Evolutionary conservation across 2,888 invertebrate species (phyloP).

Genomic region (Phengaris alcon): DNA sequence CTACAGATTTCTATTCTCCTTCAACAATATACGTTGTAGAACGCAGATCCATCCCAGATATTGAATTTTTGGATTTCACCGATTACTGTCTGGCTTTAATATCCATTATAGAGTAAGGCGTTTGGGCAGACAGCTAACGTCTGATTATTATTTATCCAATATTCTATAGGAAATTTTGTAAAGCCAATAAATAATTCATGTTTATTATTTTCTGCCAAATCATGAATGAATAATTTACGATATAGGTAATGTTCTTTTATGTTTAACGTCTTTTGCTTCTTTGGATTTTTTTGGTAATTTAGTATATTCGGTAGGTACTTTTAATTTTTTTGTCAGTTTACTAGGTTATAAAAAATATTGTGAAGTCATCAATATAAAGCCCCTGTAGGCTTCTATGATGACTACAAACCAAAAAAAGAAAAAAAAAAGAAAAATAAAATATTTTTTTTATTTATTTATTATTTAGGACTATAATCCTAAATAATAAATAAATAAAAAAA

Average conservation of each 20-base stretch:
- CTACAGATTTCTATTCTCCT: neutral
- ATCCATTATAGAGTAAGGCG: neutral
- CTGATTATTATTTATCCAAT: slow-evolving; percentile 11
- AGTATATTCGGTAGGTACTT: no score
- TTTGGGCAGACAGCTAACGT: neutral
- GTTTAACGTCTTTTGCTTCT: neutral
- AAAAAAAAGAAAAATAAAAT: no score
- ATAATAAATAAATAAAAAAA: no score
- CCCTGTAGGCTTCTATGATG: no score
- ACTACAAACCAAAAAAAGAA: no score
- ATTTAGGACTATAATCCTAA: no score
- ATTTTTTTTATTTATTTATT: no score
- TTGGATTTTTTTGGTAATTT: neutral
- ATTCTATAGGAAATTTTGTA: neutral
- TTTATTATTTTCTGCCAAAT: neutral
- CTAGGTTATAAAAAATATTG: neutral
- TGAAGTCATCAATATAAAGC: no score
- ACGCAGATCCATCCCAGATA: slow-evolving; percentile 7
- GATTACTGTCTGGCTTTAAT: slow-evolving; percentile 16
- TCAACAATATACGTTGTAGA: slow-evolving; percentile 10
- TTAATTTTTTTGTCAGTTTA: neutral
- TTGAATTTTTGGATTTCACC: slow-evolving; percentile 22
- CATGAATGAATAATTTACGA: neutral
- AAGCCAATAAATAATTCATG: slow-evolving; percentile 17
- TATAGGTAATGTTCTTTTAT: neutral